Conservation (phyloP, 2,113 vertebrate species). For the Phaetusa simplex region DNA sequence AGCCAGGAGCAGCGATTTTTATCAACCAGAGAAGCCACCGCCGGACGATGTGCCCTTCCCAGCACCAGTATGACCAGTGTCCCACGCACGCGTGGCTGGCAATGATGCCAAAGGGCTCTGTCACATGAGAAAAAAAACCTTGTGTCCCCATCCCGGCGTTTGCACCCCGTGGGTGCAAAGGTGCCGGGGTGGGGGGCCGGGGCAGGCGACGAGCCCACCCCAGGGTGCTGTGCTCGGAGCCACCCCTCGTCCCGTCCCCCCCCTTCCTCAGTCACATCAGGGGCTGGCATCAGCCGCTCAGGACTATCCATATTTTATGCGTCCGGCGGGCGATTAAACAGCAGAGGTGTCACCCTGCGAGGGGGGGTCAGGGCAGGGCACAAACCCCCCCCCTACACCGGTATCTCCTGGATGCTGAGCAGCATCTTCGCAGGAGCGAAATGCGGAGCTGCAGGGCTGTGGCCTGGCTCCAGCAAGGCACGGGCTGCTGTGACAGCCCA, state of each 20-base stretch:
- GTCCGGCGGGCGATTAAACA: not conserved
- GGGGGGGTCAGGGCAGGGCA: not conserved
- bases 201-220: not conserved
- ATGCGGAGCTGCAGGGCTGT: too few species aligned
- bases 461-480: too few species aligned
- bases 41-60: rapidly evolving
- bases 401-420: not conserved
- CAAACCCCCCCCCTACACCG: not conserved
- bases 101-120: not conserved
- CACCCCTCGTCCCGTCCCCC: too few species aligned
- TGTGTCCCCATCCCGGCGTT: rapidly evolving
- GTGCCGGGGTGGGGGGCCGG: not conserved
- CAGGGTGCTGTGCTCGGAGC: not conserved
- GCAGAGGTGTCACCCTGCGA: not conserved
- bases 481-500: not conserved
- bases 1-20: not conserved
- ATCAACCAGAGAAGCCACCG: rapidly evolving
- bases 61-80: not conserved
- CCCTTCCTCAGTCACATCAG: not conserved
- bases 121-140: not conserved
- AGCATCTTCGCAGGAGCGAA: not conserved
- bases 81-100: rapidly evolving
- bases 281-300: not conserved
- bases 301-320: not conserved
- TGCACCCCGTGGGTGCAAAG: not conserved